Evolutionary conservation across 2,113 vertebrate genomes (phyloP), one percentile per base, ranked within the genome.

Genomic region (Ariopsis seemanni): DNA sequence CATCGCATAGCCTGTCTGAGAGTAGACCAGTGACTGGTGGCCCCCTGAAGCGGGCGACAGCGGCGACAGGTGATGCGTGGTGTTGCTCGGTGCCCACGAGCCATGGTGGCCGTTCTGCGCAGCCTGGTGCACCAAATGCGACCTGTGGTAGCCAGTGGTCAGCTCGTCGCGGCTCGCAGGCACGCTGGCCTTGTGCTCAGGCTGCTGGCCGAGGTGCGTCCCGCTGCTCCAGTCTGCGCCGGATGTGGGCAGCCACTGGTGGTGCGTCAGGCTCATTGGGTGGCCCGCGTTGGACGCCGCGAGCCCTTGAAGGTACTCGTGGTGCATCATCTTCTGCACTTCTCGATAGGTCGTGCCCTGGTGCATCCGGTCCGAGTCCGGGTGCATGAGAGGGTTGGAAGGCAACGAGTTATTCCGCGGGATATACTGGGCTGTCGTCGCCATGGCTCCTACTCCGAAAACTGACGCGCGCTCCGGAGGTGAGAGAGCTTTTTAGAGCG

Each of bases 271-370:
- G 93, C 96, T 97, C 95, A 98, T 96, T 90, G 97, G 97, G 92
- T 98, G 97, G 90, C 97, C 97, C 92, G 97, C 96, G 94, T 97
- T 96, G 93, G 96, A 96, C 18, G 96, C 97, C 91, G 96, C 97
- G 84, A 99, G 95, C 93, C 97, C 97, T 92, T 97, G 97, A 92
- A 97, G 94, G 92, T 97, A 99, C 93, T 99, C 97, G 95, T 98
- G 97, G 96, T 99, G 97, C 97, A 99, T 98, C 96, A 99, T 98
- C 95, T 99, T 99, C 96, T 98, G 97, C 94, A 99, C 97, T 93
- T 99, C 97, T 96, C 97, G 95, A 94, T 98, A 99, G 91, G 97
- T 97, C 93, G 97, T 96, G 91, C 97, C 97, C 92, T 97, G 97
- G 92, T 98, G 97, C 94, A 98, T 96, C 92, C 97, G 94, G 90